Conservation (phyloP, 2,888 invertebrate species). For the Orchestes rusci region DNA sequence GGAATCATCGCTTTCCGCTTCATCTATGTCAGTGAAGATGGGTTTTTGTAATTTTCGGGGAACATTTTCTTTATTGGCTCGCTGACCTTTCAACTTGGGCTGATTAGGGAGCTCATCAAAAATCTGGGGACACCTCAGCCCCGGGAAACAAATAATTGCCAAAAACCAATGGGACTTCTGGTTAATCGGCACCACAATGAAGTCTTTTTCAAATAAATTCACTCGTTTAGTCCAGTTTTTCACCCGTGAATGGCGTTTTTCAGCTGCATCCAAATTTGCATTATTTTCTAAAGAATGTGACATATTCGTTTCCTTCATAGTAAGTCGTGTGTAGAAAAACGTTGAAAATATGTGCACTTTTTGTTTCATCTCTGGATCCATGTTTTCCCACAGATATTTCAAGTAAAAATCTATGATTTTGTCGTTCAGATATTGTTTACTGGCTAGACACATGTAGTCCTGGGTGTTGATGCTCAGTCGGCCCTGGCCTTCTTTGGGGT, state of each 20-base stretch:
- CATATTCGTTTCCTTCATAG: constrained; percentile 71
- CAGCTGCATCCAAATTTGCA: constrained; percentile 62
- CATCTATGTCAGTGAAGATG: constrained; percentile 61
- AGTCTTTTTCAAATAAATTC: constrained; percentile 95
- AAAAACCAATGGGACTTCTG: constrained; percentile 98
- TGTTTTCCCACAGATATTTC: constrained; percentile 72
- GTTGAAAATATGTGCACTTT: constrained; percentile 93
- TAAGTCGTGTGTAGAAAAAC: constrained; percentile 91
- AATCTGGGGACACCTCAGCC: constrained; percentile 63
- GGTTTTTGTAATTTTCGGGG: too few relatives aligned
- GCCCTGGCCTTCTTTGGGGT: constrained; percentile 79
- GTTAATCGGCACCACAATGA: constrained; percentile 93
- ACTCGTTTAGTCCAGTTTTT: constrained; percentile 96
- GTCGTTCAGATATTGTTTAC: constrained; percentile 93
- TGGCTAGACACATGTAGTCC: constrained; percentile 84
- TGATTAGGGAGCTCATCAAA: constrained; percentile 58
- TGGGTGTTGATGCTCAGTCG: constrained; percentile 92
- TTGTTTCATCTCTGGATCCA: constrained; percentile 62
- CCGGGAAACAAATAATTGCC: constrained; percentile 93
- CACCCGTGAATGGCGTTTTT: constrained; percentile 82
- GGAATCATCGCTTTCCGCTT: constrained; percentile 69
- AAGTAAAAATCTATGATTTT: constrained; percentile 97
- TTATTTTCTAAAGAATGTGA: constrained; percentile 59
- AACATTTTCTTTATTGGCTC: too few relatives aligned
- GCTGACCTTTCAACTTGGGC: too few relatives aligned